Evolutionary conservation across 2,888 invertebrate genomes (phyloP), one percentile per base, ranked within the genome.

Genomic region (Mythimna pallens): DNA sequence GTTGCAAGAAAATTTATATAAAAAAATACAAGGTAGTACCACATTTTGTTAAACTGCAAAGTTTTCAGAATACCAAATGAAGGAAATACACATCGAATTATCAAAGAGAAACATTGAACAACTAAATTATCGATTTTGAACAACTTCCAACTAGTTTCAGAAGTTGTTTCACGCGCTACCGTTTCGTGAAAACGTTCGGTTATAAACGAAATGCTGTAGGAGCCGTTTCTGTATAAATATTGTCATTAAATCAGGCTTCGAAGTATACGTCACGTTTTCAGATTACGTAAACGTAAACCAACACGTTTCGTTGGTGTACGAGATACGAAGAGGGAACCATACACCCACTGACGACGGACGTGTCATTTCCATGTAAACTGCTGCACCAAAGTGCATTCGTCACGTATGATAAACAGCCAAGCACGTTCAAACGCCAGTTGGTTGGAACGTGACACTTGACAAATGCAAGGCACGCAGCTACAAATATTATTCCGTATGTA

Each of bases 51-150:
- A 12, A 4, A n/a, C 20, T n/a, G 47, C 10, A 2, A 25, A 17
- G 36, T 54, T 54, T 30, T 14, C n/a, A n/a, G 43, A 66, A 59
- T 25, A 4, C 4, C 0, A 14, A 43, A 22, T 25, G 10, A 30
- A 65, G 66, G 52, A 65, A 73, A 59, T 36, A 43, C 8, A 40
- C 43, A 14, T 0, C n/a, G 3, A 61, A 36, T 47, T n/a, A 30
- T 1, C 14, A n/a, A 7, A 40, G 2, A 7, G 30, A 62, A 75
- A 62, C 10, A 12, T 12, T 6, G 3, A 14, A 8, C 14, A 54
- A 36, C 22, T 17, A n/a, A 12, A 17, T 17, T 76, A 76, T 65
- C n/a, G 76, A 76, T 76, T 70, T 71, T 76, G 61, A 76, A 71
- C 54, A 12, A 50, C n/a, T 70, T 76, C 76, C 70, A 76, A 70